Evolutionary conservation across 1,140 invertebrate species (phyloP).

Genomic region (Metaphire vulgaris): DNA sequence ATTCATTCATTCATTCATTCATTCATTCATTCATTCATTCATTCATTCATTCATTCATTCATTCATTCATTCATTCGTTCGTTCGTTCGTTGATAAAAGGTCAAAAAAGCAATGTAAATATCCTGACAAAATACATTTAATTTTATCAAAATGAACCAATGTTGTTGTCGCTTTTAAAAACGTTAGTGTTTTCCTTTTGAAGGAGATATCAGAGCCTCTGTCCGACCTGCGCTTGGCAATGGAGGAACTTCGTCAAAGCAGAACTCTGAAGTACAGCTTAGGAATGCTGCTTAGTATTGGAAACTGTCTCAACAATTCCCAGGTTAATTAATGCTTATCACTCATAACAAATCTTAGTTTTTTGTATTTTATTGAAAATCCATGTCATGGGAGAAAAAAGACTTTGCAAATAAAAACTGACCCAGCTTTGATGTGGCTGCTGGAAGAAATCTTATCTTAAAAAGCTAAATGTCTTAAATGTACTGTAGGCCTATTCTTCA

Average conservation of each 20-base stretch:
- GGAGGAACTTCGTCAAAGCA: constrained; percentile 67
- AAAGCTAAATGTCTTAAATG: too few relatives aligned
- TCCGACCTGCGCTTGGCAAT: constrained; percentile 97
- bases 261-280: constrained; percentile 89
- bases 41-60: constrained; percentile 11
- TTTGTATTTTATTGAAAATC: background rate
- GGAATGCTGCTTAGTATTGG: constrained; percentile 88
- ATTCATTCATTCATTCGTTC: constrained; percentile 20
- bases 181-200: constrained; percentile 39
- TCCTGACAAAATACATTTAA: too few relatives aligned
- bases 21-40: constrained; percentile 16
- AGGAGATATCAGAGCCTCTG: constrained; percentile 95
- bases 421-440: too few relatives aligned
- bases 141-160: too few relatives aligned
- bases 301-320: constrained; percentile 84
- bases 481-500: too few relatives aligned
- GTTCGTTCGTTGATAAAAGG: constrained; percentile 21
- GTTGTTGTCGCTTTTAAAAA: too few relatives aligned
- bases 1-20: constrained; percentile 19
- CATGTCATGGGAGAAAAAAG: too few relatives aligned
- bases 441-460: too few relatives aligned
- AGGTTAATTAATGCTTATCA: constrained; percentile 34
- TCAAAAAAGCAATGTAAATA: too few relatives aligned
- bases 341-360: background rate
- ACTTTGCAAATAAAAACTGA: too few relatives aligned